These are phyloP conservation scores for Dioctria linearis DNA, from an alignment of 2,888 invertebrate species.

Conservation along the genomic window DNA sequence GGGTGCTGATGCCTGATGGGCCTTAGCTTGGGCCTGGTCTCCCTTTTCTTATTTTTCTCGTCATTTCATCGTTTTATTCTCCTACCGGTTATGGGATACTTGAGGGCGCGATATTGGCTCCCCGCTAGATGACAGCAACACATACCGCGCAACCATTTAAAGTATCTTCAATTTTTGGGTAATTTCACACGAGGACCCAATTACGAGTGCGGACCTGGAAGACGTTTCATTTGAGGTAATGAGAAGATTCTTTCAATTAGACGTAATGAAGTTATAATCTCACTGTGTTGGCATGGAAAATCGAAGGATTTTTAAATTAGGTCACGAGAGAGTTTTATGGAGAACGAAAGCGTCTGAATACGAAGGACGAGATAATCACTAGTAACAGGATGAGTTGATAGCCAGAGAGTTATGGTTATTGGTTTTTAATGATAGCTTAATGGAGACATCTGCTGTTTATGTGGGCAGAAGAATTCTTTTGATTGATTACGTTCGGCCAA, in stretches of 20 bases:
- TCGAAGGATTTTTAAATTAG: constrained; percentile 41
- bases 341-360: neutral
- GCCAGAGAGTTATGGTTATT: constrained; percentile 55
- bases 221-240: constrained; percentile 1
- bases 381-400: constrained; percentile 26
- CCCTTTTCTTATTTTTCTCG: constrained; percentile 7
- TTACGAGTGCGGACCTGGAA: constrained; percentile 15
- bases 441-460: constrained; percentile 55
- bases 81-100: neutral
- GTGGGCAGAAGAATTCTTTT: constrained; percentile 33
- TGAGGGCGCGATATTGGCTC: neutral
- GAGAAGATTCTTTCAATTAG: constrained; percentile 18
- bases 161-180: constrained; percentile 35
- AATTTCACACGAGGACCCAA: constrained; percentile 9
- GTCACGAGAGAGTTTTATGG: constrained; percentile 37
- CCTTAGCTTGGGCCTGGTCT: neutral
- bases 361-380: constrained; percentile 39
- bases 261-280: constrained; percentile 47
- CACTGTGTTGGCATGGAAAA: constrained; percentile 7
- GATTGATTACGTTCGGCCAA: constrained; percentile 35
- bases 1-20: neutral
- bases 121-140: neutral
- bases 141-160: constrained; percentile 5
- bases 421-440: constrained; percentile 55
- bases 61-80: neutral